Percentiles rank a stretch among this genome's conserved stretches.
Conservation (phyloP, 2,113 vertebrate species). For the Notechis scutatus region DNA sequence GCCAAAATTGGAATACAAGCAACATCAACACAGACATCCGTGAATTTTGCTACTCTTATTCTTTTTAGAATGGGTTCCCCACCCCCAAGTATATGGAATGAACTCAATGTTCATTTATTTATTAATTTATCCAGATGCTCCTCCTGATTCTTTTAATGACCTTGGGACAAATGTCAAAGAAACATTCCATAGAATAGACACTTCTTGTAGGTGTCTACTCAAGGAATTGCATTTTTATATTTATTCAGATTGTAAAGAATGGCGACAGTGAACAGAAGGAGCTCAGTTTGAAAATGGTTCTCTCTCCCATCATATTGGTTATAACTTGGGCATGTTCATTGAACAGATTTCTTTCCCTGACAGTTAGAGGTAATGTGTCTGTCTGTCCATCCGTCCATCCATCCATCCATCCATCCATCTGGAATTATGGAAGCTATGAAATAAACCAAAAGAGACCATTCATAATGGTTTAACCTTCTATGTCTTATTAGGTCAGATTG, state of each 20-base stretch:
- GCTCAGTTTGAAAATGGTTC: background rate
- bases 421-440: background rate
- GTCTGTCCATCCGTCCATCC: background rate
- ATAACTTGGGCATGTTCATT: background rate
- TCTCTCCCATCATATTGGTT: background rate
- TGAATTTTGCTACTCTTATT: background rate
- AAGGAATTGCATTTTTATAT: background rate
- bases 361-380: background rate
- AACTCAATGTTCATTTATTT: background rate
- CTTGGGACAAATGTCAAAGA: background rate
- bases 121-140: background rate
- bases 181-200: background rate
- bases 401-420: background rate
- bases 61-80: background rate
- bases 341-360: background rate
- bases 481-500: background rate
- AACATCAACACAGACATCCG: background rate
- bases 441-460: background rate
- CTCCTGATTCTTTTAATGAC: background rate
- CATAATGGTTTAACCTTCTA: background rate
- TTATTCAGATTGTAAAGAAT: slow-evolving; percentile 2
- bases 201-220: slow-evolving; percentile 8
- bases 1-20: background rate
- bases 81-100: background rate
- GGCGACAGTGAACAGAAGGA: background rate